phyloP scores from a whole-genome alignment of 2,888 invertebrate genomes.

The Carabus problematicus region DNA sequence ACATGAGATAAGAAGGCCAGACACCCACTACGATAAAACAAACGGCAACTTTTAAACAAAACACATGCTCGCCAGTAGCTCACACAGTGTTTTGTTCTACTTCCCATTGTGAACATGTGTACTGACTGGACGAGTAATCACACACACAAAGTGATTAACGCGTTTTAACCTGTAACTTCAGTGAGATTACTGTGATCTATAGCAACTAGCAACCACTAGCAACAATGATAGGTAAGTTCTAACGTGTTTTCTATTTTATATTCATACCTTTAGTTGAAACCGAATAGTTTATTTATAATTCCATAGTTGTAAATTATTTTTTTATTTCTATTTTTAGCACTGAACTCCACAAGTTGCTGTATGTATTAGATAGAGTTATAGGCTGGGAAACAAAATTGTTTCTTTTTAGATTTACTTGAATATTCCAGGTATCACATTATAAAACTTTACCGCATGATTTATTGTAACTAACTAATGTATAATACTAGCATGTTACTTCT shows the following conservation, averaged over 20 bases:
- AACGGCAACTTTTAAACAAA: neutral
- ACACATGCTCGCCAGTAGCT: neutral
- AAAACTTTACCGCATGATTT: no score
- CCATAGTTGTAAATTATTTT: no score
- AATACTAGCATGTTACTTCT: conserved; percentile 20
- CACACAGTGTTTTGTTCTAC: conserved; percentile 11
- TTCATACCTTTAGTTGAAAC: neutral
- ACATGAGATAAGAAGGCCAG: conserved; percentile 9
- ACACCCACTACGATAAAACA: conserved; percentile 3
- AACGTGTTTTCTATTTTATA: neutral
- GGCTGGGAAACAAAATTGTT: conserved; percentile 11
- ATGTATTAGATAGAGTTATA: neutral
- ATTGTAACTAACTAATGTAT: conserved; percentile 7
- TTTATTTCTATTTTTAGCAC: conserved; percentile 27
- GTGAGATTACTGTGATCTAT: neutral
- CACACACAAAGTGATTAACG: no score
- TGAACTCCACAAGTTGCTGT: neutral
- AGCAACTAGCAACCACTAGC: neutral
- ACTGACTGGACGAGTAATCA: neutral
- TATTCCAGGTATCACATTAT: conserved; percentile 8
- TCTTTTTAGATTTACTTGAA: conserved; percentile 9
- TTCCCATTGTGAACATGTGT: conserved; percentile 1
- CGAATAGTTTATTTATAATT: neutral
- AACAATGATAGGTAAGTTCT: conserved; percentile 12
- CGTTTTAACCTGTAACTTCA: no score